Base-by-base conservation (phyloP, 2,113 vertebrate genomes). In the Anolis carolinensis region DNA sequence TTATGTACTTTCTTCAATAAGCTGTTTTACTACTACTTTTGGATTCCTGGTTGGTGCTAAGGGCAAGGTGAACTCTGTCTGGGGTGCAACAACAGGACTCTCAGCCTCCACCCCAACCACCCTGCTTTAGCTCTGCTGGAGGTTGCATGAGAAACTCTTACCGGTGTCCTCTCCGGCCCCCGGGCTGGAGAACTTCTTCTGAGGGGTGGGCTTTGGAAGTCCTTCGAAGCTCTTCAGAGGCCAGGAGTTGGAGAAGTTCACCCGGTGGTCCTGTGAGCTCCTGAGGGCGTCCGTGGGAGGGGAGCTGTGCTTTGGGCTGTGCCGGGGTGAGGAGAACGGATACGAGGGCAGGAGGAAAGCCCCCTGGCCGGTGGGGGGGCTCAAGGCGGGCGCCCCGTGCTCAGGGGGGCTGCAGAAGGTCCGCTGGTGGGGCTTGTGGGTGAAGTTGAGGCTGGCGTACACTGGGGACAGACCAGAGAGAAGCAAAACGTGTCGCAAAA, bases 171-270 rank as follows among this genome's bases (percentile, higher is more conserved):
- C 96, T 86, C 92, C 90, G 2, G 93, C 10, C 27, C 93, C 92
- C 1, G 27, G 94, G 36, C 71, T 23, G 50, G 90, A 90, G 68
- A 93, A 87, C 72, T 86, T 96, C 91, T 93, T 96, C 92, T 96
- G 96, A 18, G 95, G 89, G 63, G 89, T 92, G 65, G 94, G 87
- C 79, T 96, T 96, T 0, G 93, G 89, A 14, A 96, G 85, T 25
- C 93, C 95, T 86, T 96, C 70, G 7, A 96, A 96, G 88, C 93
- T 97, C 87, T 97, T 97, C 86, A 97, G 97, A 75, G 98, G 97
- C 98, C 98, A 98, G 21, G 98, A 98, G 94, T 95, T 98, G 82
- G 98, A 98, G 95, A 98, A 97, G 87, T 65, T 93, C 94, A 95
- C 50, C 92, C 93, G 39, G 89, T 86, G 79, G 50, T 97, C 95